A percentile compares a stretch with the other conserved stretches of the same genome.
Conservation (phyloP, 2,113 vertebrate species). For the Hippopotamus amphibius region DNA sequence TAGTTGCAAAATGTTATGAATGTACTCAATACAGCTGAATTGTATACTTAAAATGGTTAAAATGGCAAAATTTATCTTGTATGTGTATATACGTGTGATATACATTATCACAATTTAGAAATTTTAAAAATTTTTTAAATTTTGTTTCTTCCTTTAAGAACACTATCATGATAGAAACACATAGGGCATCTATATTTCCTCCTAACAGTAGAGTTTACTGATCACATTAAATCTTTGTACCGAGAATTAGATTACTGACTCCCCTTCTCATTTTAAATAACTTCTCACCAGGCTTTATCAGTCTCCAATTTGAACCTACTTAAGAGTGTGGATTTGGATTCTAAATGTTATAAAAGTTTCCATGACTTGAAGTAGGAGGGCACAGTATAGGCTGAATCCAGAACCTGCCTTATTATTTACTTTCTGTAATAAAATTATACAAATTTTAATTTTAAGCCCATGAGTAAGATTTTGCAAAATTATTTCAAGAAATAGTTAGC, state of each 20-base stretch:
- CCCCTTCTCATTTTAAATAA: constrained; percentile 20
- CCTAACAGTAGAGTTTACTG: background rate
- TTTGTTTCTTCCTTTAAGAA: constrained; percentile 13
- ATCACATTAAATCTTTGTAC: background rate
- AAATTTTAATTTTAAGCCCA: constrained; percentile 1
- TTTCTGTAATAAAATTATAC: constrained; percentile 23
- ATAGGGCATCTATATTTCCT: background rate
- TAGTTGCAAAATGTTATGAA: background rate
- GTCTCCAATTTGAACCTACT: constrained; percentile 12
- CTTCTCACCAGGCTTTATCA: background rate
- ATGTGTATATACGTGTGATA: background rate
- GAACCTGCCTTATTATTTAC: background rate
- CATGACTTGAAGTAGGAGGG: background rate
- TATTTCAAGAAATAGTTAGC: constrained; percentile 27
- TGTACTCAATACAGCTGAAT: background rate
- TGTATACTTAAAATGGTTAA: background rate
- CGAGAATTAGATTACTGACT: background rate
- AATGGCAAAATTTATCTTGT: background rate
- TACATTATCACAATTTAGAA: background rate
- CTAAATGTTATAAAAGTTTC: constrained; percentile 12
- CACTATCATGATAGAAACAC: background rate
- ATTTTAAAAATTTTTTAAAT: background rate
- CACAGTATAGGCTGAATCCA: background rate
- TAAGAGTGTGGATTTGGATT: constrained; percentile 28
- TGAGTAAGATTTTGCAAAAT: constrained; percentile 22